Evolutionary conservation across 2,888 invertebrate genomes (phyloP).

Genomic region (Amaurobius ferox): DNA sequence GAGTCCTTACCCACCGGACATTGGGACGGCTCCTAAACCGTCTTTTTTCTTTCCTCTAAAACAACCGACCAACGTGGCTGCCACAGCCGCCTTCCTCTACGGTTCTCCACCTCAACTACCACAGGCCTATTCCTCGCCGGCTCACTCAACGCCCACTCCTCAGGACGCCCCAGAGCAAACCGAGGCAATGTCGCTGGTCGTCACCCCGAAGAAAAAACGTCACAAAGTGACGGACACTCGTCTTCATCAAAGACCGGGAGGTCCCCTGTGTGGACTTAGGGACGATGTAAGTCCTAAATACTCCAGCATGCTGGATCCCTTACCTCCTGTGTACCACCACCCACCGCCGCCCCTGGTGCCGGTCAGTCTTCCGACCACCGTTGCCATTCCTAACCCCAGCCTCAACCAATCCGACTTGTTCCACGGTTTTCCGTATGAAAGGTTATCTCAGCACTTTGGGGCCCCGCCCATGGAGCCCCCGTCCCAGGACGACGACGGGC

Average conservation of each 20-base stretch:
- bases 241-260: constrained; percentile 85
- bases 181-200: constrained; percentile 95
- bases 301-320: constrained; percentile 63
- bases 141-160: constrained; percentile 77
- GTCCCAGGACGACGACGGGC: constrained; percentile 56
- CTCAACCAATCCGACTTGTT: constrained; percentile 95
- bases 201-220: constrained; percentile 96
- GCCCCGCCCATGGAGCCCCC: not conserved
- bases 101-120: constrained; percentile 63
- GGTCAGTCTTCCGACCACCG: constrained; percentile 93
- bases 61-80: constrained; percentile 62
- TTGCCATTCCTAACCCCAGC: constrained; percentile 97
- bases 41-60: constrained; percentile 68
- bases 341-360: constrained; percentile 88
- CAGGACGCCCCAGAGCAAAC: constrained; percentile 85
- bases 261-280: constrained; percentile 76
- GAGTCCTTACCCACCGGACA: constrained; percentile 72
- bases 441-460: constrained; percentile 40
- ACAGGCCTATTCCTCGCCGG: constrained; percentile 45
- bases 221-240: constrained; percentile 97
- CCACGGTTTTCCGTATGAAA: constrained; percentile 81
- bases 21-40: constrained; percentile 58
- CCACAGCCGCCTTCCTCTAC: constrained; percentile 64
- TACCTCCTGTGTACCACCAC: constrained; percentile 78
- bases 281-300: constrained; percentile 60